These are phyloP conservation scores for Paralinhomoeus sp. DNA, from an alignment of 2,888 invertebrate genomes.

Conservation along the genomic window DNA sequence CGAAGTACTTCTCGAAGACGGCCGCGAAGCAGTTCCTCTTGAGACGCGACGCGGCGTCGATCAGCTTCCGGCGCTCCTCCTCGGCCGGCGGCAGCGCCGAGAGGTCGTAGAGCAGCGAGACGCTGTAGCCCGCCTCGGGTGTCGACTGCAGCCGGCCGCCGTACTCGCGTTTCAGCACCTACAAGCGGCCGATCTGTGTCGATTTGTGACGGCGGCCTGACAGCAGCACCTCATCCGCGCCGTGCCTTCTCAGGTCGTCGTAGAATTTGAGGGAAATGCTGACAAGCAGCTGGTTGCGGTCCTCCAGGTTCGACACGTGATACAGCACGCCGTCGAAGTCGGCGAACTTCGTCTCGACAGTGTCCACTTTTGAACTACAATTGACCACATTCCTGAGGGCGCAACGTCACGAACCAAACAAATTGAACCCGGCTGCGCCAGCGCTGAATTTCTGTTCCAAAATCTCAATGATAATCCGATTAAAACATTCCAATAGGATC, in stretches of 20 bases:
- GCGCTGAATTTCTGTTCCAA: conserved; percentile 81
- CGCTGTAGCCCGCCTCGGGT: conserved; percentile 78
- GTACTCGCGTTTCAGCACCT: conserved; percentile 69
- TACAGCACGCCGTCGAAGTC: conserved; percentile 98
- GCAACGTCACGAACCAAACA: not conserved
- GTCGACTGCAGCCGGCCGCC: conserved; percentile 49
- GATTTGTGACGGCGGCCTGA: not conserved
- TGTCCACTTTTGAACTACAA: conserved; percentile 1
- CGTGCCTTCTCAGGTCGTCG: conserved; percentile 88
- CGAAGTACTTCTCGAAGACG: conserved; percentile 97
- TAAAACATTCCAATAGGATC: conserved; percentile 74
- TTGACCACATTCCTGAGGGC: conserved; percentile 1
- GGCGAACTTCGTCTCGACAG: conserved; percentile 26
- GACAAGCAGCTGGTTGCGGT: conserved; percentile 85
- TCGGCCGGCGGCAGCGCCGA: conserved; percentile 72
- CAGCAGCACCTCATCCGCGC: conserved; percentile 53
- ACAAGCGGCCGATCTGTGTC: conserved; percentile 8
- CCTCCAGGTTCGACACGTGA: conserved; percentile 75
- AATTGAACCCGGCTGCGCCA: conserved; percentile 62
- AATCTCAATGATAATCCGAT: conserved; percentile 93
- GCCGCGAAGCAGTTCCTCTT: conserved; percentile 98
- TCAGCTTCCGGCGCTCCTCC: conserved; percentile 36
- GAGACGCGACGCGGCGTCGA: conserved; percentile 71
- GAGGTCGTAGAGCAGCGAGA: conserved; percentile 71
- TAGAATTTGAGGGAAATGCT: conserved; percentile 89